phyloP scores from a whole-genome alignment of 2,113 vertebrate genomes.

The Petroica traversi region DNA sequence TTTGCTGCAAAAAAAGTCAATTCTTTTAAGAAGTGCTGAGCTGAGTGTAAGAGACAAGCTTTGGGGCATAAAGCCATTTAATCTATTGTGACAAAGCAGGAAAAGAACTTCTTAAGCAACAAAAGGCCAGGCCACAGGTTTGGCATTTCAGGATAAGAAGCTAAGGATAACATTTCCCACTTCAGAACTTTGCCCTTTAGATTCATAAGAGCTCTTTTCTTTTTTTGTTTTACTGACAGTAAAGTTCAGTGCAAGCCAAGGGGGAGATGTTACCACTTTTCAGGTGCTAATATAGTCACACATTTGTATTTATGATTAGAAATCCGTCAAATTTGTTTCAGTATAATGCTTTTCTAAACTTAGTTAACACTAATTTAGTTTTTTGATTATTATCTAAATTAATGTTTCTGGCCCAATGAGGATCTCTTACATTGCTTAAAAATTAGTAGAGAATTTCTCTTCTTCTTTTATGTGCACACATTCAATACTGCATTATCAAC shows the following conservation, averaged over 20 bases:
- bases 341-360: neutral
- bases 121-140: slow-evolving; percentile 3
- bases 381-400: neutral
- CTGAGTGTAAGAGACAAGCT: neutral
- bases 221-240: neutral
- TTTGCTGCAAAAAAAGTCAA: neutral
- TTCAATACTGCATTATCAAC: neutral
- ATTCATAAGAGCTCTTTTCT: neutral
- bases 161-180: neutral
- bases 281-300: neutral
- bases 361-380: neutral
- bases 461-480: neutral
- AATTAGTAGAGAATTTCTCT: neutral
- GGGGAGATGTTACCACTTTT: neutral
- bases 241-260: neutral
- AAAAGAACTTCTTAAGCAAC: slow-evolving; percentile 6
- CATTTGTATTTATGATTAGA: neutral
- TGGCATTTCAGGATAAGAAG: slow-evolving; percentile 22
- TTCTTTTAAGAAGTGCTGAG: neutral
- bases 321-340: neutral
- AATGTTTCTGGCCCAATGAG: neutral
- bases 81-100: neutral
- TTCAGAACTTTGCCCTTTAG: slow-evolving; percentile 25
- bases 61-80: neutral
- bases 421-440: neutral